Base-by-base conservation (phyloP, 2,113 vertebrate species). In the Brachirus orientalis region DNA sequence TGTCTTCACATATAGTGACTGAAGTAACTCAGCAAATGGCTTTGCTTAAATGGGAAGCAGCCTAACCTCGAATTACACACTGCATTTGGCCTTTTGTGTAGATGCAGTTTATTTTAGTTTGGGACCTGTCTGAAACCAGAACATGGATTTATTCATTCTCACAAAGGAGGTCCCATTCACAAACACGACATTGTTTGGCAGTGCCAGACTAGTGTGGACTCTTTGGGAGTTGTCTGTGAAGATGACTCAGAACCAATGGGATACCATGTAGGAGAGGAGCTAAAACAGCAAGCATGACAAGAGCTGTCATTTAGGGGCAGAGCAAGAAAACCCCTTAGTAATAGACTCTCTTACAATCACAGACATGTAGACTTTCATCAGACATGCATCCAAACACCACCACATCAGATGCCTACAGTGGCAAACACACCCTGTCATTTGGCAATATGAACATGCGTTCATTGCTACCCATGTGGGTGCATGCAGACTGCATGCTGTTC, bases 391-490 rank as follows among this genome's bases (percentile, higher is more conserved):
- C 41, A 80, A 73, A 69, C 47, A 40, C 50, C 17, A 55, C 76
- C 79, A 77, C 78, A 86, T 82, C 78, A 80, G 53, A 85, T 52
- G 45, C 5, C 1, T 36, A 8, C 70, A 46, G 47, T 41, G 50
- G 64, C 61, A 41, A 35, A 66, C 70, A 63, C 66, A 67, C 63
- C 69, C 84, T 83, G 66, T 82, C 56, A 86, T 89, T 84, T 82
- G 56, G 43, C n/a, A 70, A 70, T 69, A 78, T 71, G 68, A 85
- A 79, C 40, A 73, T 38, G 7, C 4, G n/a, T 16, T 66, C 55
- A 50, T 70, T 22, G 54, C 69, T 14, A 35, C 63, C 63, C 66
- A 74, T 36, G 63, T 72, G 69, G 63, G 52, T 38, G 43, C 61
- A 46, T 50, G 18, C 28, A 4, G 28, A 1, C 36, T 63, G 50